Base-by-base conservation (phyloP, 1,140 invertebrate species). In the Trichonephila clavipes region DNA sequence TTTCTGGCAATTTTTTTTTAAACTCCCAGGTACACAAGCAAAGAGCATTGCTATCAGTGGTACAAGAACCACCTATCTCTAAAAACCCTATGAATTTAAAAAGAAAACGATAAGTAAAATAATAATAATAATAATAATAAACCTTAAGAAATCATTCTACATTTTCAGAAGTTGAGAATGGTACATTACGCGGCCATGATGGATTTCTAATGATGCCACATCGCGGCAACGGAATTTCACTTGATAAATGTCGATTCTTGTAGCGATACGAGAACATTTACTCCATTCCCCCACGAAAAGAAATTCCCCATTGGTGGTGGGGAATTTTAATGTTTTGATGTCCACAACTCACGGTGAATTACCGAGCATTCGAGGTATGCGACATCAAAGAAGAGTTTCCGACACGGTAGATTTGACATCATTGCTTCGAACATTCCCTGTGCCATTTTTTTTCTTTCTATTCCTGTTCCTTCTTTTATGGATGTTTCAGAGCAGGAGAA, bases 361-460 rank as follows among this genome's bases (percentile, higher is more conserved):
- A 92, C 92, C 44, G 92, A 88, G 51, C 92, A 88, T 87, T 18
- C 34, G 81, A 86, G 62, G 91, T 92, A 87, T 92, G 91, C 82
- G 90, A 86, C 90, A 92, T 92, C 62, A 40, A 72, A 72, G 69
- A 59, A 81, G 61, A 88, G 51, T 44, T 62, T 28, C 24, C 51
- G 92, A 93, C 83, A 93, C 92, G 92, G 40, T 93, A 93, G 92
- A 93, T 93, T 93, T 93, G 92, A 93, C 92, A 93, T 93, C 92
- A 88, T 93, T 93, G 92, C 85, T 82, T 62, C 51, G 58, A 85
- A 61, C 28, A 28, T 44, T 34, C 40, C 28, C n/a, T 77, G 59
- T 61, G 12, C 59, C 24, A 24, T 4, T 21, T 44, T 18, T 88
- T 28, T 28, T 89, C 77, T 51, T 58, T 16, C 34, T 77, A 28